Conservation (phyloP, 2,113 vertebrate species). For the Strix aluco region DNA sequence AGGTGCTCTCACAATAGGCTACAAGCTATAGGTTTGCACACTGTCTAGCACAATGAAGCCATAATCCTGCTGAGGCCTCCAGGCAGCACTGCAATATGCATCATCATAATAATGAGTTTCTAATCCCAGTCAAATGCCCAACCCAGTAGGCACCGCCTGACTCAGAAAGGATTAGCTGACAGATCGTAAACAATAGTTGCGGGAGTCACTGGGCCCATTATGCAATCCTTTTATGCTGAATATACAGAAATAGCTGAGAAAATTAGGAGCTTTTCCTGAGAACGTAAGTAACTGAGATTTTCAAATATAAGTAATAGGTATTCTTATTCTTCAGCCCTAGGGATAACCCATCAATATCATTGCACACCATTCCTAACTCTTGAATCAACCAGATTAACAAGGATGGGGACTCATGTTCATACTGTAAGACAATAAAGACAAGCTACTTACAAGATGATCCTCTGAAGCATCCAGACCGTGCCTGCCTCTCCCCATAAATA, state of each 20-base stretch:
- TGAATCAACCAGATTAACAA: background rate
- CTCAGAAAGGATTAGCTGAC: constrained; percentile 41
- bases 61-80: background rate
- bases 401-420: background rate
- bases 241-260: constrained; percentile 36
- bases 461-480: background rate
- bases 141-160: constrained; percentile 19
- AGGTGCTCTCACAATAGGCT: background rate
- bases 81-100: constrained; percentile 20
- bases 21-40: background rate
- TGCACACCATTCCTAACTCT: background rate
- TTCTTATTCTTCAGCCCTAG: background rate
- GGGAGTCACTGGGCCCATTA: background rate
- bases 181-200: constrained; percentile 42
- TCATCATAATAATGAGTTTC: constrained; percentile 5
- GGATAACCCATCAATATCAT: background rate
- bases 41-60: background rate
- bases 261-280: constrained; percentile 19
- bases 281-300: constrained; percentile 6
- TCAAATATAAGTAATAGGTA: background rate
- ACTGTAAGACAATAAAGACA: background rate
- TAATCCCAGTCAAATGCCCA: constrained; percentile 52
- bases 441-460: constrained; percentile 28
- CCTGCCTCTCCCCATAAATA: background rate
- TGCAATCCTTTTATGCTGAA: constrained; percentile 52